Base-by-base conservation (phyloP, 2,888 invertebrate genomes). In the Scaptomyza reducta region DNA sequence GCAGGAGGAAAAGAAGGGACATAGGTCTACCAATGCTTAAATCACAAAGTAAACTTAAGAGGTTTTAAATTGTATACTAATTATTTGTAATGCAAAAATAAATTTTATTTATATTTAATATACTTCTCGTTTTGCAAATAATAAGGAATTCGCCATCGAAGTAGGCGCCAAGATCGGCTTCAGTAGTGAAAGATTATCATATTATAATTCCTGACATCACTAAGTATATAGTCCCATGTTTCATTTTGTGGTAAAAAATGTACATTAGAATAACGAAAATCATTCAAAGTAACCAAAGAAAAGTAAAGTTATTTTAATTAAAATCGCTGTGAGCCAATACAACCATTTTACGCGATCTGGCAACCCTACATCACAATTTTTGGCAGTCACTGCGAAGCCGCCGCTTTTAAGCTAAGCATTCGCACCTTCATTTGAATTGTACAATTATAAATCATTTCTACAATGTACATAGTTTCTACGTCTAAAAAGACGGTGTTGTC, bases 401-500 rank as follows among this genome's bases (percentile, higher is more conserved):
- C 18, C 56, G 47, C 27, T 58, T 73, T 38, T 1, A 22, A 49
- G 40, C 22, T 29, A 29, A 11, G 2, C 16, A 35, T 13, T 35
- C 25, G n/a, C n/a, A 46, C 16, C 40, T 53, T 41, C 27, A 57
- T 33, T 58, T 58, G 29, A 41, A 40, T 16, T 18, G 40, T 10
- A 40, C 1, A 35, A 42, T 11, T 2, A 16, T n/a, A 31, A 9
- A 11, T 9, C 0, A 1, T 16, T 27, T 4, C 14, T 6, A 77
- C 81, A 68, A 91, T 92, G 91, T 82, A 90, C 75, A 74, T 91
- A 57, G 69, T 92, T 53, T 91, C 92, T 18, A 89, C 91, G 3
- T 89, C 89, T 0, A 90, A 90, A 29, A 85, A 82, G 10, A 91
- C 91, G 0, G 74, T 91, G 14, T 71, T 91, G 6, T 88, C 89